Percentiles rank a stretch among this genome's conserved stretches.
Evolutionary conservation across 53 echinoderm and acorn worm species (phyloP).

Genomic region (Temnopleurus reevesii): DNA sequence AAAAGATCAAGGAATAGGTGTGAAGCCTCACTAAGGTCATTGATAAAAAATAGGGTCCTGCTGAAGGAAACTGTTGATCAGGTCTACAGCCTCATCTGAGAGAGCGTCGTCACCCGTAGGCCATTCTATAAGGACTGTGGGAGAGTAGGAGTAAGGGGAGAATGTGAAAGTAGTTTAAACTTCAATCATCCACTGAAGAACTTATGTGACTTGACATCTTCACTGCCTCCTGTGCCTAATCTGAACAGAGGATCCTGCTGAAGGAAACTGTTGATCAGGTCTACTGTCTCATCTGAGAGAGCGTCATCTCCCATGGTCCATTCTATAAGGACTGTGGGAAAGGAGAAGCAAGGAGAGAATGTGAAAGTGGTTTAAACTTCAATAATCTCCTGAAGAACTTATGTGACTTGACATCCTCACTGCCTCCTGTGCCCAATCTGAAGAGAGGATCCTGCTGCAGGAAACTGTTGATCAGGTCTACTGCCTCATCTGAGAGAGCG

Average conservation of each 20-base stretch:
- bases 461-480: slow-evolving; percentile 84
- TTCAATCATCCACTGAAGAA: too few species aligned
- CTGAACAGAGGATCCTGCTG: slow-evolving; percentile 85
- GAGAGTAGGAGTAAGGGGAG: too few species aligned
- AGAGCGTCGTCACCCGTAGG: slow-evolving; percentile 93
- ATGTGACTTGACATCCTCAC: slow-evolving; percentile 89
- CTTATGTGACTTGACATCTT: slow-evolving; percentile 84
- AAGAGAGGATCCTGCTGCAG: slow-evolving; percentile 84
- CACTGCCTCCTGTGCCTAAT: slow-evolving; percentile 88
- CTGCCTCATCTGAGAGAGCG: slow-evolving; percentile 81
- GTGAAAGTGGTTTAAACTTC: too few species aligned
- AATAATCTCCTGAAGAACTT: too few species aligned
- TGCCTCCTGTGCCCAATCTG: slow-evolving; percentile 90
- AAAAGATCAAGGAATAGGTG: too few species aligned
- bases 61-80: slow-evolving; percentile 84
- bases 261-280: slow-evolving; percentile 88
- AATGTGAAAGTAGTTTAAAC: too few species aligned
- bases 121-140: slow-evolving; percentile 88
- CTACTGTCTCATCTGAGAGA: slow-evolving; percentile 79
- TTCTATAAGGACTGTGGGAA: slow-evolving; percentile 78
- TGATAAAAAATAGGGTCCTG: slow-evolving; percentile 84
- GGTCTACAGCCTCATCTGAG: slow-evolving; percentile 81
- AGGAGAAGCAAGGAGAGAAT: too few species aligned
- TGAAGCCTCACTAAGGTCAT: too few species aligned
- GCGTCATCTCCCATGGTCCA: slow-evolving; percentile 98